Conservation (phyloP, 2,797 vertebrate species). For the Ficedula albicollis region DNA sequence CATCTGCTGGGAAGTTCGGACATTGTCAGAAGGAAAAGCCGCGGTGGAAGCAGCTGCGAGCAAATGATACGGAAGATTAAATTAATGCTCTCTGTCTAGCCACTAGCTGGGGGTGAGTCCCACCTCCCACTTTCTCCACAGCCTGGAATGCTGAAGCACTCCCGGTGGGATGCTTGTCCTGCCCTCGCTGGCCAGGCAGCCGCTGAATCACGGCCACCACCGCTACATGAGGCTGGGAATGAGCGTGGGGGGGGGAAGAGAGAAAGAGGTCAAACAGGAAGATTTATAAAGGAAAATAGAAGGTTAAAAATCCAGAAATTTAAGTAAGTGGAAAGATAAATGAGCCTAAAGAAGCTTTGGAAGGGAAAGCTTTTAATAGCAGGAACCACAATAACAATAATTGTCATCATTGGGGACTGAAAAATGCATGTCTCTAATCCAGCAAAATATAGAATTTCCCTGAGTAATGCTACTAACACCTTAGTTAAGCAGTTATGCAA, state of each 20-base stretch:
- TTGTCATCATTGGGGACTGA: slow-evolving; percentile 12
- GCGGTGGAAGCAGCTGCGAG: slow-evolving; percentile 4
- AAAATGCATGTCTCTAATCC: neutral
- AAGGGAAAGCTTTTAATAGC: slow-evolving; percentile 22
- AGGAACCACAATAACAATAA: neutral
- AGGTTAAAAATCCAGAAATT: slow-evolving; percentile 16
- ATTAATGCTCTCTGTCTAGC: neutral
- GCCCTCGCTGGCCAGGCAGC: neutral
- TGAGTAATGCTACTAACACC: slow-evolving; percentile 6
- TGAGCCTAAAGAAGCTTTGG: neutral
- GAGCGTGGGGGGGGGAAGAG: neutral
- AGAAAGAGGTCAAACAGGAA: neutral
- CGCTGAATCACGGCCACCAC: neutral
- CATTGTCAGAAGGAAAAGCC: slow-evolving; percentile 12
- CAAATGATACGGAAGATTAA: neutral
- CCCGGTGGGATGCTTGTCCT: neutral
- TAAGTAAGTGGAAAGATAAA: neutral
- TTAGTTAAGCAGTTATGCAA: slow-evolving; percentile 46
- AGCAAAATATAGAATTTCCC: neutral
- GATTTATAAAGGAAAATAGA: neutral
- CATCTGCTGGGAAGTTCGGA: slow-evolving; percentile 74
- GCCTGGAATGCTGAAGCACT: neutral
- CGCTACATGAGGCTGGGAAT: neutral
- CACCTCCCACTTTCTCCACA: neutral
- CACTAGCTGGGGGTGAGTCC: neutral